Percentiles rank a stretch among this genome's conserved stretches.
Evolutionary conservation across 2,888 invertebrate genomes (phyloP).

Genomic region (Scaptomyza polygonia): DNA sequence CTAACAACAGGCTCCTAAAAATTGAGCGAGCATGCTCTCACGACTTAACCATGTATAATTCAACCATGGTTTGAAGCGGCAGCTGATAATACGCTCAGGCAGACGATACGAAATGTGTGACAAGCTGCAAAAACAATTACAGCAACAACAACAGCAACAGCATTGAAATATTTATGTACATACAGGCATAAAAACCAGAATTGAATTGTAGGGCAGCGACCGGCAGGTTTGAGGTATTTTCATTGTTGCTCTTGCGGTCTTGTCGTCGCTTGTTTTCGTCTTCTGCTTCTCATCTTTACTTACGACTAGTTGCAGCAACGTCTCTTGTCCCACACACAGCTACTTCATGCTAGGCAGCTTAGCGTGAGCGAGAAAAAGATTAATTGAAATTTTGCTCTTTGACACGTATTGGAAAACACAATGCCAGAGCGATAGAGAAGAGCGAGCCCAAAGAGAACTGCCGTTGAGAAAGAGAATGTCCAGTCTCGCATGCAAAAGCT

Average conservation of each 20-base stretch:
- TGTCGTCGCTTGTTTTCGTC: slow-evolving; percentile 42
- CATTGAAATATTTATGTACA: not conserved
- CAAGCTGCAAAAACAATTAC: slow-evolving; percentile 15
- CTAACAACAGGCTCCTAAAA: too few species aligned
- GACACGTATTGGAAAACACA: slow-evolving; percentile 20
- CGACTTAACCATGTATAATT: too few species aligned
- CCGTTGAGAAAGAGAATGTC: slow-evolving; percentile 5
- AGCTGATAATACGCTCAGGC: slow-evolving; percentile 44
- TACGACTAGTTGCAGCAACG: slow-evolving; percentile 16
- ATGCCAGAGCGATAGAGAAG: not conserved
- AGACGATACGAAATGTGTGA: slow-evolving; percentile 35
- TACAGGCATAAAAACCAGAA: slow-evolving; percentile 28
- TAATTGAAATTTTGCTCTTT: slow-evolving; percentile 21
- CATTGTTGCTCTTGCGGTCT: slow-evolving; percentile 41
- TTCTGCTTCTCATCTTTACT: slow-evolving; percentile 24
- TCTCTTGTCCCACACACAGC: slow-evolving; percentile 17
- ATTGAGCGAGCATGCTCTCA: too few species aligned
- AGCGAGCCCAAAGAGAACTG: slow-evolving; percentile 4
- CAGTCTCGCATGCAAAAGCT: slow-evolving; percentile 2
- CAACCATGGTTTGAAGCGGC: slow-evolving; percentile 50
- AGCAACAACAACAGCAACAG: slow-evolving; percentile 5
- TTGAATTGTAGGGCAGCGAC: slow-evolving; percentile 30
- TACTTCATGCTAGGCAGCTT: slow-evolving; percentile 35
- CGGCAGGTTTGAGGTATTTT: slow-evolving; percentile 49
- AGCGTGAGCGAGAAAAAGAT: slow-evolving; percentile 5